Evolutionary conservation across 2,797 vertebrate genomes (phyloP).

Genomic region (Pachyuromys duprasi): DNA sequence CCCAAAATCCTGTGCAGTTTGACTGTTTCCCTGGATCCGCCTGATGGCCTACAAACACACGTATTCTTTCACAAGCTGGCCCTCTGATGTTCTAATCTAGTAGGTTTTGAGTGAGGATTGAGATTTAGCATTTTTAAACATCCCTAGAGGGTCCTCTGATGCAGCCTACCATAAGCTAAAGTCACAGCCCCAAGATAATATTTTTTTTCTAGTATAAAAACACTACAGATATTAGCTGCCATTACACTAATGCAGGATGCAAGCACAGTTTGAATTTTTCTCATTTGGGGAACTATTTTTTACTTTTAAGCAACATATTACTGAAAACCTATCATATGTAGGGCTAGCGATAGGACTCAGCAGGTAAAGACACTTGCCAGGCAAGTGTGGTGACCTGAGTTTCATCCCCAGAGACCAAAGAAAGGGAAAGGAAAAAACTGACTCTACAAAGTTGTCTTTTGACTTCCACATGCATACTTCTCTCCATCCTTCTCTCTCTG

Average conservation of each 20-base stretch:
- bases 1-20: neutral
- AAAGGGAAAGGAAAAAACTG: neutral
- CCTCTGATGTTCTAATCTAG: neutral
- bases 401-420: neutral
- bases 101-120: neutral
- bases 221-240: neutral
- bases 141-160: neutral
- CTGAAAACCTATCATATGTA: neutral
- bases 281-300: neutral
- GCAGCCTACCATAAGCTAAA: neutral
- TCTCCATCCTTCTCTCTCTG: too few species aligned
- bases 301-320: neutral
- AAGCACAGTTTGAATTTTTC: neutral
- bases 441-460: neutral
- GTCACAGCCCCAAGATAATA: neutral
- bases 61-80: neutral
- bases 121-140: too few species aligned
- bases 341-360: neutral
- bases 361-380: neutral
- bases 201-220: constrained; percentile 1
- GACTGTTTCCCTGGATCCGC: neutral
- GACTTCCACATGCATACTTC: neutral
- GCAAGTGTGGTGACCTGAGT: neutral
- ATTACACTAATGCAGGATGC: neutral
- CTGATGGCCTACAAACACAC: neutral